Evolutionary conservation across 2,797 vertebrate genomes (phyloP).

Genomic region (Spheniscus humboldti): DNA sequence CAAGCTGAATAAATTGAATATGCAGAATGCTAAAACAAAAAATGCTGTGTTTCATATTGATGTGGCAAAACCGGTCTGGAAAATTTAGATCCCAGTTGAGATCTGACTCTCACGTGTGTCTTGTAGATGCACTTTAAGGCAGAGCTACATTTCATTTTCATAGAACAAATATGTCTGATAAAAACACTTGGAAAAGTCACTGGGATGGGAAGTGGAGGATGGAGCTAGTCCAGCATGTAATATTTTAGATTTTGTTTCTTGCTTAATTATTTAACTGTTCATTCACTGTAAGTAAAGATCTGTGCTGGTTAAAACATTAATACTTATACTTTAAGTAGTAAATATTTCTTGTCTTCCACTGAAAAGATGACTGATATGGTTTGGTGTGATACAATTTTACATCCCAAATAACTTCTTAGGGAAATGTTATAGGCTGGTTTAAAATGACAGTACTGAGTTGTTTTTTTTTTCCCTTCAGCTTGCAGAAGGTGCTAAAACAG

Average conservation of each 20-base stretch:
- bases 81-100: background rate
- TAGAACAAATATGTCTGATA: background rate
- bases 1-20: conserved; percentile 7
- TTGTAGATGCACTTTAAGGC: background rate
- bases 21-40: conserved; percentile 4
- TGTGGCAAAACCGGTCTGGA: background rate
- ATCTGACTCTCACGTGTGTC: background rate
- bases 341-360: background rate
- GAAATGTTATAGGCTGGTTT: conserved; percentile 46
- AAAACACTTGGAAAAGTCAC: conserved; percentile 6
- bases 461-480: conserved; percentile 8
- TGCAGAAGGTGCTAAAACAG: conserved; percentile 63
- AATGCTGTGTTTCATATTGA: background rate
- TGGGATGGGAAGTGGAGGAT: background rate
- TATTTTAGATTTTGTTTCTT: background rate
- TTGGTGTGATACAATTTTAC: conserved; percentile 21
- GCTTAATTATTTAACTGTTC: background rate
- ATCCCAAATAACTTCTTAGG: background rate
- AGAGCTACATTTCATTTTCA: background rate
- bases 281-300: background rate
- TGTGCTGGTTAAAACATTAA: background rate
- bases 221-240: background rate
- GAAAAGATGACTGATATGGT: background rate
- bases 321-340: background rate
- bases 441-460: conserved; percentile 22